Percentiles rank a stretch among this genome's conserved stretches.
These are phyloP conservation scores for Drosophila flavopinicola DNA, from an alignment of 2,888 invertebrate genomes.

Conservation along the genomic window DNA sequence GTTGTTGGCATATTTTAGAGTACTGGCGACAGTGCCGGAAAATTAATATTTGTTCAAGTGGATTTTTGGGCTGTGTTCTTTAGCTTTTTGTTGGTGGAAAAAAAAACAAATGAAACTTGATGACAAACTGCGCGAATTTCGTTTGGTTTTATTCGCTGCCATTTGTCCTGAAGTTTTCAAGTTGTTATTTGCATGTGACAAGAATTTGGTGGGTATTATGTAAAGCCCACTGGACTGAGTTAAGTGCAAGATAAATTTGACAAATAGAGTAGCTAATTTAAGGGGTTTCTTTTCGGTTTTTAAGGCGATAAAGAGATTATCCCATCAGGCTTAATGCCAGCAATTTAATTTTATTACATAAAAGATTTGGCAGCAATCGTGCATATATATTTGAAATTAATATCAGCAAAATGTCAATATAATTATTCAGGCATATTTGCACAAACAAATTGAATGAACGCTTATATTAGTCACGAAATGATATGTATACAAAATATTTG, in stretches of 20 bases:
- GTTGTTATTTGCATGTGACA: slow-evolving; percentile 45
- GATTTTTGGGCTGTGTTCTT: slow-evolving; percentile 44
- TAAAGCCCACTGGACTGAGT: slow-evolving; percentile 4
- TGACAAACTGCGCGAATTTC: slow-evolving; percentile 40
- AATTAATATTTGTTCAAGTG: slow-evolving; percentile 76
- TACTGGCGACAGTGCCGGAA: slow-evolving; percentile 62
- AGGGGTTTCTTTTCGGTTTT: neutral
- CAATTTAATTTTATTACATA: neutral
- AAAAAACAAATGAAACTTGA: slow-evolving; percentile 3
- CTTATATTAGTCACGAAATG: slow-evolving; percentile 17
- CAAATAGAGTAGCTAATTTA: slow-evolving; percentile 29
- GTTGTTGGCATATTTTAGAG: slow-evolving; percentile 35
- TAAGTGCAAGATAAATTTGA: slow-evolving; percentile 14
- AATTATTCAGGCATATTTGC: slow-evolving; percentile 14
- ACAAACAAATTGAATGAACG: slow-evolving; percentile 25
- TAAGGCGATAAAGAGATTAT: neutral
- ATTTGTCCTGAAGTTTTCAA: slow-evolving; percentile 29
- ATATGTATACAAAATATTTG: slow-evolving; percentile 33
- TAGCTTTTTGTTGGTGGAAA: slow-evolving; percentile 5
- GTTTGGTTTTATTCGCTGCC: slow-evolving; percentile 13
- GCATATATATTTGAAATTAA: neutral
- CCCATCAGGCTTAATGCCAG: neutral
- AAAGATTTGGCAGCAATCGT: neutral
- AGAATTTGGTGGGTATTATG: slow-evolving; percentile 32
- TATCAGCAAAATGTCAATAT: neutral